Evolutionary conservation across 1,140 invertebrate species (phyloP), one percentile per base, ranked within the genome.

Genomic region (Euura lappo): DNA sequence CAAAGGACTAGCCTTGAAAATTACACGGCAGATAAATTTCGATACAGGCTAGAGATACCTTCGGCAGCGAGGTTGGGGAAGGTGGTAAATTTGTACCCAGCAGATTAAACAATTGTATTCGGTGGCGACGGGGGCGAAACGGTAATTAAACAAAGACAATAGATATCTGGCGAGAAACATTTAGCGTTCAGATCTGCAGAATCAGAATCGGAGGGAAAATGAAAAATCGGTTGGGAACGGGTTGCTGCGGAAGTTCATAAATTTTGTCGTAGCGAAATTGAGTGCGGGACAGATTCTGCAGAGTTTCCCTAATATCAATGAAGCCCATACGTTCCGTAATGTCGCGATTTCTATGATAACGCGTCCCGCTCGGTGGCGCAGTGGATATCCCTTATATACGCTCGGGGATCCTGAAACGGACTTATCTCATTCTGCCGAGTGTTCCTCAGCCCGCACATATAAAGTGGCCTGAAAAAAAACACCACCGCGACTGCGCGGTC

Each of bases 341-440:
- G 68, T 78, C 65, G 65, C 78, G 76, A 80, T 80, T 80, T 80
- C 79, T 80, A 80, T 80, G 79, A 78, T 80, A 80, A 80, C 75
- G 76, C 70, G 13, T 8, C 51, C 51, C 51, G 8, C 51, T 60
- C 51, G 51, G 51, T 11, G 51, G 51, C 51, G 10, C 51, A 60
- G 8, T n/a, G 51, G 3, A 28, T 28, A 60, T 60, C 6, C 51
- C 51, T 60, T 60, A 60, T 60, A n/a, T 60, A 60, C 51, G 51
- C 51, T 60, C 51, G 51, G 51, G 51, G 51, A 60, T 60, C 51
- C 51, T 71, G 44, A 51, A 44, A 72, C 51, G 67, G 65, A 71
- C 73, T 78, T 78, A 76, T 78, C 75, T 76, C 69, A 75, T 72
- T 73, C 71, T 68, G 71, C 51, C 13, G 51, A n/a, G 51, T 60